Percentiles rank a stretch among this genome's conserved stretches.
Conservation (phyloP, 2,113 vertebrate genomes). For the Zootoca vivipara region DNA sequence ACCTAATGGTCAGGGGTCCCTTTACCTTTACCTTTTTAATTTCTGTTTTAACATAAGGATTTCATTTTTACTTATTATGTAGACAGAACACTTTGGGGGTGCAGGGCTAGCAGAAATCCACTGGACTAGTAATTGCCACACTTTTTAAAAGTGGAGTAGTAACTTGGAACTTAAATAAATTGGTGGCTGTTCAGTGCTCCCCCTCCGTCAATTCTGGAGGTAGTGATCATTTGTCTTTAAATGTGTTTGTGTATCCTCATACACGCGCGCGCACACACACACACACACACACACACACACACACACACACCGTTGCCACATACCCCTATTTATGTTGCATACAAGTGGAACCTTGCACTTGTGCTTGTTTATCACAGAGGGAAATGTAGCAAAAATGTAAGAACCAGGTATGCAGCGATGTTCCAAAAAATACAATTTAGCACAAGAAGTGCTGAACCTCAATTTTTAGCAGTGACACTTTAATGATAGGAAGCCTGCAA, state of each 20-base stretch:
- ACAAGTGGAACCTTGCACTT: conserved; percentile 42
- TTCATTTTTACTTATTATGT: conserved; percentile 48
- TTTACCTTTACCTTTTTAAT: too few species aligned
- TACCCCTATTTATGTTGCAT: background rate
- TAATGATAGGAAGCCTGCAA: conserved; percentile 86
- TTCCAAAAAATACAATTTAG: conserved; percentile 79
- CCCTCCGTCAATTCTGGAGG: background rate
- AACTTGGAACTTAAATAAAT: conserved; percentile 50
- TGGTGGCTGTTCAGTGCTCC: background rate
- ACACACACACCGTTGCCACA: background rate
- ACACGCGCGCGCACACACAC: too few species aligned
- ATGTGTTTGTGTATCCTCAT: background rate
- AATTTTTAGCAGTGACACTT: conserved; percentile 87
- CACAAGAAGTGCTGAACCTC: conserved; percentile 82
- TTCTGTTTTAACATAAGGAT: background rate
- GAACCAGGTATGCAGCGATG: conserved; percentile 72
- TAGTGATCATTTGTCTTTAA: background rate
- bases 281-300: background rate
- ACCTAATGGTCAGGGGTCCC: too few species aligned
- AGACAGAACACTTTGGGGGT: conserved; percentile 56
- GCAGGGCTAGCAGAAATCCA: conserved; percentile 32
- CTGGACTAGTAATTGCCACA: background rate
- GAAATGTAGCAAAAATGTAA: conserved; percentile 69
- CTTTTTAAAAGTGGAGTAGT: conserved; percentile 40
- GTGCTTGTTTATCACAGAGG: conserved; percentile 55